Evolutionary conservation across 2,888 invertebrate genomes (phyloP), one percentile per base, ranked within the genome.

Genomic region (Hirtodrosophila alboralis): DNA sequence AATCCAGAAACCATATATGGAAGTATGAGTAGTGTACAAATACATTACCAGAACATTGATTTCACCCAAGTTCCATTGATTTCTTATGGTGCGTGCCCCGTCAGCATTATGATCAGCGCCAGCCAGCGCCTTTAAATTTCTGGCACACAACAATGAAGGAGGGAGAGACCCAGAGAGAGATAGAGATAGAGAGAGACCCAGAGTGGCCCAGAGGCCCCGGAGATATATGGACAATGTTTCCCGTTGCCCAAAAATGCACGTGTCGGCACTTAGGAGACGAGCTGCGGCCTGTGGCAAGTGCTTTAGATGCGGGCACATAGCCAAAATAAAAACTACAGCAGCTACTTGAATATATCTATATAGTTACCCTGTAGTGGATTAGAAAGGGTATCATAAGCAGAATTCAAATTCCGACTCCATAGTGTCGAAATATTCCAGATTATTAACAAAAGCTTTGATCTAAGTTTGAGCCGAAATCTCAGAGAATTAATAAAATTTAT

Each of bases 191-290:
- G n/a, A n/a, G n/a, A n/a, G n/a, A n/a, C n/a, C n/a, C 14, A 21
- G 28, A 26, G 28, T 16, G 44, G 18, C 23, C 23, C 23, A 23
- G 14, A 12, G 28, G 27, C 27, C n/a, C n/a, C n/a, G 4, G 10
- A 30, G 41, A 21, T 40, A 56, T 40, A 56, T 58, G 71, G 59
- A 45, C 38, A 34, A 43, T 34, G 45, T 60, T 66, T 71, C 62
- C 68, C 62, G 62, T 67, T 66, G 62, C 70, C 43, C 43, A 61
- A 56, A n/a, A 70, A 58, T 80, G 79, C 79, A 84, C 79, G 84
- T 80, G 79, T 81, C 75, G 78, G 75, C 75, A 75, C 75, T 75
- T 75, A 69, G 36, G 53, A 33, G 36, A 36, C 48, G 38, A 47
- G 36, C 31, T 23, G 58, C 41, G 8, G 31, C 31, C 13, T 31